A percentile compares a stretch with the other conserved stretches of the same genome.
Evolutionary conservation across 2,113 vertebrate species (phyloP).

Genomic region (Urocynchramus pylzowi): DNA sequence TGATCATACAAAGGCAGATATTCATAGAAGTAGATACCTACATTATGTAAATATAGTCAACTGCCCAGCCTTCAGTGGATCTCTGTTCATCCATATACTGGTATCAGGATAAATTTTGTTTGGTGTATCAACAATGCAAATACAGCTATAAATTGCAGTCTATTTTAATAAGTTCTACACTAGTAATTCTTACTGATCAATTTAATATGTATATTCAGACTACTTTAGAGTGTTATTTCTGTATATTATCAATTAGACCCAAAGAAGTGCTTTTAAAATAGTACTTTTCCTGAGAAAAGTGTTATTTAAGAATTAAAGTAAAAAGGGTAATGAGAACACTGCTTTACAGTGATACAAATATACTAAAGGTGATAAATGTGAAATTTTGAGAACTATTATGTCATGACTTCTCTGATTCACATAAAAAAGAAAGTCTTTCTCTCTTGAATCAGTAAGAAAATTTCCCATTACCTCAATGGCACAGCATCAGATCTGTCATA

Average conservation of each 20-base stretch:
- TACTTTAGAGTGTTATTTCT: background rate
- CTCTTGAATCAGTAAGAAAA: background rate
- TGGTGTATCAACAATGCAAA: background rate
- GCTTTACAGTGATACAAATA: background rate
- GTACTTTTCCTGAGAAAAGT: background rate
- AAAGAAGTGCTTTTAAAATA: background rate
- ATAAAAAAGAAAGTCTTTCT: background rate
- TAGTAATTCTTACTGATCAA: background rate
- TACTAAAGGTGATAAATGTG: background rate
- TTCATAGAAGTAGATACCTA: background rate
- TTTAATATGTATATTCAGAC: background rate
- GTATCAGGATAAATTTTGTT: background rate
- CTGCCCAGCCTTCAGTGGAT: background rate
- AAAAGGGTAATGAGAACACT: background rate
- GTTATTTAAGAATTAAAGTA: background rate
- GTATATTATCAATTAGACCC: background rate
- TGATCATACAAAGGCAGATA: background rate
- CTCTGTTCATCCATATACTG: background rate
- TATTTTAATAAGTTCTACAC: background rate
- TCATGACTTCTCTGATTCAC: background rate
- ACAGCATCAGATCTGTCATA: background rate
- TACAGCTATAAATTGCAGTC: background rate
- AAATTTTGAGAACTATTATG: background rate
- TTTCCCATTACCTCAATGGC: background rate
- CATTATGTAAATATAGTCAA: background rate